A percentile compares a stretch with the other conserved stretches of the same genome.
phyloP scores from a whole-genome alignment of 1,140 invertebrate species.

The Drosophila virilis region DNA sequence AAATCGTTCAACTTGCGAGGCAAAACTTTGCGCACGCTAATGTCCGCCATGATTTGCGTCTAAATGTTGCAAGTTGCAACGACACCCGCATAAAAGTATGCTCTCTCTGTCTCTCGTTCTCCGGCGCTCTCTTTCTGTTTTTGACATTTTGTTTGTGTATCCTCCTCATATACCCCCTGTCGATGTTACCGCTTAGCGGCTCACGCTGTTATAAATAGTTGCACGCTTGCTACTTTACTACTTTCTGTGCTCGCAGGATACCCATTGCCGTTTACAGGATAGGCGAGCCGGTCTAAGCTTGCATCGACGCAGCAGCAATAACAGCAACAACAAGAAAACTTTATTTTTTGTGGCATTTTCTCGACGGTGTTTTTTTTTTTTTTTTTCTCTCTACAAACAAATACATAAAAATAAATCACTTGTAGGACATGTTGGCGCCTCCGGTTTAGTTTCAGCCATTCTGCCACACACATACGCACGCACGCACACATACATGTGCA shows the following conservation, averaged over 20 bases:
- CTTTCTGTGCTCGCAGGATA: constrained; percentile 35
- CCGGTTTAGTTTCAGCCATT: constrained; percentile 74
- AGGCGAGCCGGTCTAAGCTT: constrained; percentile 43
- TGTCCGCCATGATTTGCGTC: constrained; percentile 81
- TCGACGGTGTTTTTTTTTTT: constrained; percentile 48
- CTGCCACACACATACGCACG: constrained; percentile 43
- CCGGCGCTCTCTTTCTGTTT: background rate
- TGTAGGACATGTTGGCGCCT: constrained; percentile 82
- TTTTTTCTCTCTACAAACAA: constrained; percentile 72
- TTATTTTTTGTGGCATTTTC: constrained; percentile 75
- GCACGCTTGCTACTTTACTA: constrained; percentile 69
- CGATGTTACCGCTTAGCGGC: constrained; percentile 49
- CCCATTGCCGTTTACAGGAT: constrained; percentile 19
- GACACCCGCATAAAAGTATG: constrained; percentile 72
- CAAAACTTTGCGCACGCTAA: constrained; percentile 76
- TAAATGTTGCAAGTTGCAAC: constrained; percentile 75
- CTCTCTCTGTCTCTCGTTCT: background rate
- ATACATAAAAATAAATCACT: constrained; percentile 83
- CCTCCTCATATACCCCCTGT: background rate
- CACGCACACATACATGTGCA: constrained; percentile 12
- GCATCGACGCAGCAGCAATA: constrained; percentile 40
- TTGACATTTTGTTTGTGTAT: constrained; percentile 41
- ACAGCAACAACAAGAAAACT: constrained; percentile 64
- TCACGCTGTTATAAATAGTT: constrained; percentile 73
- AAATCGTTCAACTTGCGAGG: constrained; percentile 67